Evolutionary conservation across 2,888 invertebrate genomes (phyloP), one percentile per base, ranked within the genome.

Genomic region (Lapara coniferarum): DNA sequence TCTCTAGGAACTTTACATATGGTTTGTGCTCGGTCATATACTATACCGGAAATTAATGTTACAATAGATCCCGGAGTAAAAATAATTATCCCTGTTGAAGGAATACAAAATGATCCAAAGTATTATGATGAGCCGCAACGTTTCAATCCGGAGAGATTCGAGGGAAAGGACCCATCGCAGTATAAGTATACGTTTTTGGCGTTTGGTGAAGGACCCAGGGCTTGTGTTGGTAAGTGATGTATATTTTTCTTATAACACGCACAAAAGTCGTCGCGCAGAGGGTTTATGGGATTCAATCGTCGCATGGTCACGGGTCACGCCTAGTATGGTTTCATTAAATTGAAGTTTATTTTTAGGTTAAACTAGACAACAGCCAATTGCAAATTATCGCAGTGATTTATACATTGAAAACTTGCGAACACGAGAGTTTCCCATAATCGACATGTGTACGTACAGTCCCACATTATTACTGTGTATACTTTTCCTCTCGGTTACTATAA

Each of bases 141-240:
- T 68, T 90, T 87, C 59, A 70, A 72, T 0, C 89, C 89, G 0
- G 85, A 85, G 10, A 80, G 90, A 70, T 90, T 90, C 70, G 71
- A 71, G 3, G 74, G 79, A 0, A 72, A 78, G 1, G 75, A 76
- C 37, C 58, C 68, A 3, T 75, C 73, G 1, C 73, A 75, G 10
- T 75, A 79, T 10, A 85, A 82, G 52, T 87, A 79, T 69, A 71
- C 81, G 0, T 90, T 86, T 67, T 30, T 90, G 67, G 89, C 90
- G 0, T 90, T 90, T 71, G 90, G 90, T 30, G 82, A 81, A 66
- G 90, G 90, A 56, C 86, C 89, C 1, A 80, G 90, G 68, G 81
- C 81, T 57, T 90, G 90, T 68, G 83, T 89, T 44, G 90, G 90
- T 90, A 69, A 82, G 85, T 79, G 66, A 16, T 56, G 67, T 16